phyloP scores from a whole-genome alignment of 2,888 invertebrate species.

The Camponotus fellah region DNA sequence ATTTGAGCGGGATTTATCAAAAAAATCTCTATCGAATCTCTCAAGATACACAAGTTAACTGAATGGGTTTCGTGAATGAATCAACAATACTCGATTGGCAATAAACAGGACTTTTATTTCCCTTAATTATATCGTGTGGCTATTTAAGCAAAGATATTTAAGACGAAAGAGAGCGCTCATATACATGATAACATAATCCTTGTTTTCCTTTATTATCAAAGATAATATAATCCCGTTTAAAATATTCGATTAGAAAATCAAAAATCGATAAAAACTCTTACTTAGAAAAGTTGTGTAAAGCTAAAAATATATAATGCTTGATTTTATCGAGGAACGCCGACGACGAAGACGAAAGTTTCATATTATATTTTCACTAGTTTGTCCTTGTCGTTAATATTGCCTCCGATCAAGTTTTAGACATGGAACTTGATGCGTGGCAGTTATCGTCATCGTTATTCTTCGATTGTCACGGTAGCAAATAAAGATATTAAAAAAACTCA shows the following conservation, averaged over 20 bases:
- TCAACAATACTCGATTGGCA: conserved; percentile 19
- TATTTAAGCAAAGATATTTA: conserved; percentile 17
- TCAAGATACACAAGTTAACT: neutral
- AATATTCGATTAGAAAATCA: conserved; percentile 36
- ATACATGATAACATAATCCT: neutral
- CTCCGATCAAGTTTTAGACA: conserved; percentile 10
- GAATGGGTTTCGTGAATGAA: conserved; percentile 37
- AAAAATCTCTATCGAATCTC: neutral
- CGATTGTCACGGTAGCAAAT: neutral
- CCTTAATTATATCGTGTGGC: conserved; percentile 22
- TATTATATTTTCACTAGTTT: neutral
- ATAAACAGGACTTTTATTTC: conserved; percentile 27
- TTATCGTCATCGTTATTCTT: conserved; percentile 41
- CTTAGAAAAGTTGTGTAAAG: conserved; percentile 51
- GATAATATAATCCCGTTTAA: conserved; percentile 16
- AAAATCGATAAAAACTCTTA: conserved; percentile 56
- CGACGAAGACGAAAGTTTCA: conserved; percentile 18
- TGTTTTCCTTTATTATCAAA: too few species aligned
- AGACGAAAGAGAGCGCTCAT: conserved; percentile 5
- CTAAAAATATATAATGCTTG: conserved; percentile 41
- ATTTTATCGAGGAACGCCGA: conserved; percentile 4
- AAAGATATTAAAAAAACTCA: neutral
- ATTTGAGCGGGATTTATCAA: neutral
- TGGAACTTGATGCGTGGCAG: conserved; percentile 1
- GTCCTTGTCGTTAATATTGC: conserved; percentile 28